A percentile compares a stretch with the other conserved stretches of the same genome.
Evolutionary conservation across 2,113 vertebrate genomes (phyloP).

Genomic region (Pterophyllum scalare): DNA sequence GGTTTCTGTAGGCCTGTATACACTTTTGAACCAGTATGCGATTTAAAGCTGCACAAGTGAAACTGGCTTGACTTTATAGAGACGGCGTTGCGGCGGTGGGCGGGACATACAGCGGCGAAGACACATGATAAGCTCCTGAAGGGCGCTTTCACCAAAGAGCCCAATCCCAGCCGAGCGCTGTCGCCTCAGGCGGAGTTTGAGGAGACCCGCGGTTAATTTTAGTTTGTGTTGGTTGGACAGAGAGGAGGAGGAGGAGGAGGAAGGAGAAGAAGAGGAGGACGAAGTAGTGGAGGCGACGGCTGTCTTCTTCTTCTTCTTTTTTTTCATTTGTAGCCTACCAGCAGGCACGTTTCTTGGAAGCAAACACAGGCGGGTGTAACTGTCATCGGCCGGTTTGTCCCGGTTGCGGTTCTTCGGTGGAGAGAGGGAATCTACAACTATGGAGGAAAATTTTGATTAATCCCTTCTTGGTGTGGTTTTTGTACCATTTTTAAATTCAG

Average conservation of each 20-base stretch:
- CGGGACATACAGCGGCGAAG: constrained; percentile 29
- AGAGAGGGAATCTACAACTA: not conserved
- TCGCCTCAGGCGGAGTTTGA: constrained; percentile 77
- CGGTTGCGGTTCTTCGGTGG: not conserved
- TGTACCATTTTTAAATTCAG: not conserved
- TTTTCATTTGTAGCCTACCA: constrained; percentile 61
- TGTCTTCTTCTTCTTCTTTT: constrained; percentile 47
- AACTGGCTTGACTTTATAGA: constrained; percentile 35
- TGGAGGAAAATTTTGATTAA: not conserved
- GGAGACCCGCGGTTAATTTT: constrained; percentile 77
- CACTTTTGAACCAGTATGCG: not conserved
- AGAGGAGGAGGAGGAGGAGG: constrained; percentile 65
- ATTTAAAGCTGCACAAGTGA: not conserved
- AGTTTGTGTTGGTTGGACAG: constrained; percentile 76
- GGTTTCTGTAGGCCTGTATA: not conserved
- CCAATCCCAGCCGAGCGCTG: constrained; percentile 61
- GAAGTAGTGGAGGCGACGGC: constrained; percentile 56
- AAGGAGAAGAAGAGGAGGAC: constrained; percentile 40
- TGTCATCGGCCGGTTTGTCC: constrained; percentile 26
- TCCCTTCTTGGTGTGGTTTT: not conserved
- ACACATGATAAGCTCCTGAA: constrained; percentile 39
- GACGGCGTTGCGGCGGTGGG: constrained; percentile 52
- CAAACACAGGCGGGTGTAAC: constrained; percentile 55
- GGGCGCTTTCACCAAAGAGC: constrained; percentile 32
- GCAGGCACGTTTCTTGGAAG: constrained; percentile 68